Base-by-base conservation (phyloP, 2,113 vertebrate species). In the Anser brachyrhynchus region DNA sequence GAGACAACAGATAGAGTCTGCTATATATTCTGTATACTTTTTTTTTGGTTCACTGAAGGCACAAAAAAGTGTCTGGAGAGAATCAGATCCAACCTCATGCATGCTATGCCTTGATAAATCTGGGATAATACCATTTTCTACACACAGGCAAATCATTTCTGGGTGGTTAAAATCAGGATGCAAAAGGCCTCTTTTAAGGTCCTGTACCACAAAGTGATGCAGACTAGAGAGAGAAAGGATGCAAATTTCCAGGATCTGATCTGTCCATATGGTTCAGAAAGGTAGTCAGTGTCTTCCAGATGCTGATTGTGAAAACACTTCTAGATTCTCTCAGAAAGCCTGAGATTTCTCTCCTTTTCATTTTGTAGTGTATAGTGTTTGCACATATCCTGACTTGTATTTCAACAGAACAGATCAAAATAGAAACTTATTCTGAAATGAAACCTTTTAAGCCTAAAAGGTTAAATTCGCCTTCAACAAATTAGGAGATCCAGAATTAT, bases 291-390 rank as follows among this genome's bases (percentile, higher is more conserved):
- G 15, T n/a, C 54, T 82, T 71, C 19, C 20, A 71, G 65, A 31
- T n/a, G 2, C 13, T 74, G 33, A 35, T 11, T 69, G 25, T 33
- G 6, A 33, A 65, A 89, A 43, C 17, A n/a, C 28, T 55, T 75
- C 23, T 7, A 1, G 1, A 35, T 4, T 37, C 14, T 23, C 21
- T 19, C 35, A 55, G 46, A 59, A 72, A 72, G 10, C 23, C 16
- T 51, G 8, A 57, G 6, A 2, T 43, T 65, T 31, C n/a, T 80
- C 28, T 41, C n/a, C 33, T 72, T 75, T 85, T 37, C 43, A 21
- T 11, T 52, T 92, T 31, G 29, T 46, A 16, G 5, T 7, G 8
- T 11, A 28, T 2, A 41, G 6, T 1, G 1, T 19, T 75, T 0
- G 0, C 25, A 51, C 0, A 1, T 13, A 51, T 31, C 6, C 44